Evolutionary conservation across 2,113 vertebrate species (phyloP).

Genomic region (Sporophila hypoxantha): DNA sequence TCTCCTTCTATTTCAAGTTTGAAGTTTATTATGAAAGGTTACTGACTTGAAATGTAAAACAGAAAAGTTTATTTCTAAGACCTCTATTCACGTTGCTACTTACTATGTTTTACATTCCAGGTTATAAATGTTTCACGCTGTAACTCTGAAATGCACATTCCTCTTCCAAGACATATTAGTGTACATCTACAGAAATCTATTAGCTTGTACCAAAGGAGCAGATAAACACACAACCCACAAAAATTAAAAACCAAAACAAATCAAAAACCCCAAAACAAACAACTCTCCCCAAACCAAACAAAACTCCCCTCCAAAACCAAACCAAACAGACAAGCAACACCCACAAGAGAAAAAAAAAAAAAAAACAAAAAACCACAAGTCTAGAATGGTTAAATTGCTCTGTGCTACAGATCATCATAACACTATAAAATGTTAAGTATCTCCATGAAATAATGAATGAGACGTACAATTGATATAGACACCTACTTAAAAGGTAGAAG

Average conservation of each 20-base stretch:
- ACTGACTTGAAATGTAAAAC: not conserved
- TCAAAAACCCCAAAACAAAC: not conserved
- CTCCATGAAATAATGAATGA: not conserved
- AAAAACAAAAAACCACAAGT: fast-evolving
- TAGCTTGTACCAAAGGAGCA: not conserved
- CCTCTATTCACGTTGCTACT: not conserved
- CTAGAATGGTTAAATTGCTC: not conserved
- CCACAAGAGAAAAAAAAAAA: too few species aligned
- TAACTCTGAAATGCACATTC: not conserved
- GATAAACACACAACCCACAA: fast-evolving
- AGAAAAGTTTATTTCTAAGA: not conserved
- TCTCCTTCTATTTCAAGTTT: not conserved
- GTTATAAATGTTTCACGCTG: not conserved
- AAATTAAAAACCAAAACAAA: not conserved
- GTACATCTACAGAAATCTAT: not conserved
- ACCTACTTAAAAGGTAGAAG: not conserved
- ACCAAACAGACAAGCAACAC: not conserved
- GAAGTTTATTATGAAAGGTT: not conserved
- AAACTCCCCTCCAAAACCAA: too few species aligned
- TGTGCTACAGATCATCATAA: not conserved
- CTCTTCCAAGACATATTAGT: not conserved
- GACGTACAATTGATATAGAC: not conserved
- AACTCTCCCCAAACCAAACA: not conserved
- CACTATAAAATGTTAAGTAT: not conserved
- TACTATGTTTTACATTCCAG: not conserved